phyloP scores from a whole-genome alignment of 2,113 vertebrate genomes.

The Scatophagus argus region DNA sequence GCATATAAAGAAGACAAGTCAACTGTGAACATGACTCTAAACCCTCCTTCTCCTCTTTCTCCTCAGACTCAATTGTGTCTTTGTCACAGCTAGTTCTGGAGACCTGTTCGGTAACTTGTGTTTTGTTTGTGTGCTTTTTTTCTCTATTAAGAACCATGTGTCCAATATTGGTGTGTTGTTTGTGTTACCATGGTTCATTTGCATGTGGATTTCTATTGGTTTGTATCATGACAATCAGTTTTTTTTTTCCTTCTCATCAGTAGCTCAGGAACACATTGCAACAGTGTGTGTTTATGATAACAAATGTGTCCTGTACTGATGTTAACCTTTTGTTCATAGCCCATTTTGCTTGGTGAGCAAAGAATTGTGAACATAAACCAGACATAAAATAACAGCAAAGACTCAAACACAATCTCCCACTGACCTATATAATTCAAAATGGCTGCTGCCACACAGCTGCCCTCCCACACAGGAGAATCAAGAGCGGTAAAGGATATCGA shows the following conservation, averaged over 20 bases:
- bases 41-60: constrained; percentile 57
- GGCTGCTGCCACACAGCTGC: constrained; percentile 74
- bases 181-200: constrained; percentile 51
- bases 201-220: constrained; percentile 61
- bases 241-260: background rate
- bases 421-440: constrained; percentile 85
- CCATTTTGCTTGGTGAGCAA: constrained; percentile 17
- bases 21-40: constrained; percentile 33
- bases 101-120: constrained; percentile 80
- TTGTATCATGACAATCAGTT: constrained; percentile 38
- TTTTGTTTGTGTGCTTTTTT: constrained; percentile 47
- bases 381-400: constrained; percentile 43
- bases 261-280: constrained; percentile 8
- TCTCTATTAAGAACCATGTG: constrained; percentile 54
- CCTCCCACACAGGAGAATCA: constrained; percentile 67
- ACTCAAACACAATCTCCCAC: constrained; percentile 73
- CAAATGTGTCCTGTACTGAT: constrained; percentile 28
- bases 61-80: constrained; percentile 84
- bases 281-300: constrained; percentile 1
- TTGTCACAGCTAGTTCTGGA: constrained; percentile 86
- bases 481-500: constrained; percentile 38
- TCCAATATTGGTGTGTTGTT: constrained; percentile 26
- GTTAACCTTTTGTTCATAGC: background rate
- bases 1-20: constrained; percentile 4
- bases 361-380: constrained; percentile 26